Base-by-base conservation (phyloP, 1,140 invertebrate genomes). In the Metaphire vulgaris region DNA sequence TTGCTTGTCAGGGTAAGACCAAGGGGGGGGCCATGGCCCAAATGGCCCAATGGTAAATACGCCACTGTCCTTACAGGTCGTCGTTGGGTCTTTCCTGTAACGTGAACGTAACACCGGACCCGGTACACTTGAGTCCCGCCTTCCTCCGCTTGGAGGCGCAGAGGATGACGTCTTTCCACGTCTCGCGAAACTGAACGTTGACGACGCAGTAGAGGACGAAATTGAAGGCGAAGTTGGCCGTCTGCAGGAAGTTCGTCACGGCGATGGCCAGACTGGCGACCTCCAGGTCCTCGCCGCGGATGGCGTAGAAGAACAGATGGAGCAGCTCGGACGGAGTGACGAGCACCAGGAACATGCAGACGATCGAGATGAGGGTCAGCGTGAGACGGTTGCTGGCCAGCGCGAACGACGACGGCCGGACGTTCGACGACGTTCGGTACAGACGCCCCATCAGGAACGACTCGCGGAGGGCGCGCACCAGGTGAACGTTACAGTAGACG, bases 181-280 rank as follows among this genome's bases (percentile, higher is more conserved):
- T 83, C 66, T 80, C 78, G 21, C 84, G 79, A 77, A 85, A 85
- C 26, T 81, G 81, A 70, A 82, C 83, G 80, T 85, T 85, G n/a
- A 85, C 81, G 14, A 81, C 81, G 77, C 84, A 85, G 76, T 85
- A 85, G 0, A 85, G 77, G 0, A 84, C 80, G 74, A 85, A 85
- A 76, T 85, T 85, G 2, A 83, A 76, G 1, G 82, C 83, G 73
- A 85, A 85, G 66, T 85, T 85, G 66, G 85, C 73, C 0, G 83
- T 81, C 74, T 85, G 83, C 81, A 85, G 82, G 78, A 83, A 80
- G 72, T 85, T 85, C 30, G 83, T 83, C 16, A 85, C 80, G n/a
- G 71, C 33, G 28, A 56, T 14, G 68, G 33, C 30, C 26, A 41
- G 26, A 1, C 29, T 21, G 68, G 30, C 28, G 74, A 75, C n/a